Evolutionary conservation across 2,113 vertebrate genomes (phyloP).

Genomic region (Acanthochromis polyacanthus): DNA sequence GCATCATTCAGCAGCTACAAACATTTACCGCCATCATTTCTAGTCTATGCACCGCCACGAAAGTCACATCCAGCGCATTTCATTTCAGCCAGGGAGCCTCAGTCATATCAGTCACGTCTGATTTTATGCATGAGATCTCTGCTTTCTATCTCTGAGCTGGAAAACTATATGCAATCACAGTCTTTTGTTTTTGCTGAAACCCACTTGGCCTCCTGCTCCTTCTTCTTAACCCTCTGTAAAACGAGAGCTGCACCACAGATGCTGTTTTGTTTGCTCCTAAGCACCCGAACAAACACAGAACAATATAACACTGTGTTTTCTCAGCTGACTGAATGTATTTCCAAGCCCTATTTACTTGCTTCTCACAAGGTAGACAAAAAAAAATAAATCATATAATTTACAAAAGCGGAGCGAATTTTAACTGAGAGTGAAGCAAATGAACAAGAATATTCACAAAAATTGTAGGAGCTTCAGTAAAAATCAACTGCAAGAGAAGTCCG

Average conservation of each 20-base stretch:
- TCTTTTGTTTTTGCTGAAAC: constrained; percentile 60
- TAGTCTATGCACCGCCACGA: constrained; percentile 60
- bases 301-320: constrained; percentile 67
- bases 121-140: constrained; percentile 56
- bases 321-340: constrained; percentile 70
- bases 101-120: constrained; percentile 37
- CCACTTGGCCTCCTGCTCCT: constrained; percentile 57
- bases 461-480: too few species aligned
- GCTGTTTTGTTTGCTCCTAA: constrained; percentile 74
- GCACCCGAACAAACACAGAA: constrained; percentile 59
- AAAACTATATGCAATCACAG: constrained; percentile 65
- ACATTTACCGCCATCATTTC: constrained; percentile 28
- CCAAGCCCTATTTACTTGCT: constrained; percentile 54
- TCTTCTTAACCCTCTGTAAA: constrained; percentile 72
- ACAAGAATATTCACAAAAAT: neutral
- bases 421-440: constrained; percentile 9
- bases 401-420: constrained; percentile 5
- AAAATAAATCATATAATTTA: constrained; percentile 9
- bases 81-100: constrained; percentile 6
- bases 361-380: neutral
- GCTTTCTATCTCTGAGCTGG: constrained; percentile 17
- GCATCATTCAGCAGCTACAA: constrained; percentile 33
- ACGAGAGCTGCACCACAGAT: constrained; percentile 61
- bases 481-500: too few species aligned
- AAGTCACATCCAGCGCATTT: constrained; percentile 26